Evolutionary conservation across 1,140 invertebrate species (phyloP).

Genomic region (Orius laevigatus): DNA sequence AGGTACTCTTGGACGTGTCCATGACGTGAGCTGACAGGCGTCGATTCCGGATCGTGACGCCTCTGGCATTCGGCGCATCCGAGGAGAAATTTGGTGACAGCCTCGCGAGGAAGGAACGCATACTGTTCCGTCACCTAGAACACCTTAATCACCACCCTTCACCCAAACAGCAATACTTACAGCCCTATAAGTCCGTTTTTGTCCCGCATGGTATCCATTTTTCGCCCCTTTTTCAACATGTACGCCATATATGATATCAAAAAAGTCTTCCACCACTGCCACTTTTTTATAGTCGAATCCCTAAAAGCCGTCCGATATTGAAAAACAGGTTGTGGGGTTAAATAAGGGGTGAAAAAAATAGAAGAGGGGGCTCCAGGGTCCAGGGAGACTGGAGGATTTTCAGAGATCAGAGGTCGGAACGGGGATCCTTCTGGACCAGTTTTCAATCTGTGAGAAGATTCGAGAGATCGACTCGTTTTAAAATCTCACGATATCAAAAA

Average conservation of each 20-base stretch:
- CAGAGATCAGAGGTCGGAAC: no score
- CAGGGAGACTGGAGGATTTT: background rate
- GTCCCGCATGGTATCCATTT: slow-evolving; percentile 83
- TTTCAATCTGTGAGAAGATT: no score
- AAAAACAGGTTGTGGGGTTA: no score
- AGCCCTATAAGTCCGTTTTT: slow-evolving; percentile 88
- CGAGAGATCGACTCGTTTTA: no score
- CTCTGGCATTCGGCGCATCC: slow-evolving; percentile 82
- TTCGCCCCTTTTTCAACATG: slow-evolving; percentile 77
- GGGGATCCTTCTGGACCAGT: no score
- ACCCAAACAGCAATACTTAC: slow-evolving; percentile 41
- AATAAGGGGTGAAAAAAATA: no score
- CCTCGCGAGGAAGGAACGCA: slow-evolving; percentile 84
- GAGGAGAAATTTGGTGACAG: slow-evolving; percentile 84
- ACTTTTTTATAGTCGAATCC: slow-evolving; percentile 36
- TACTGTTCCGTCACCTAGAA: slow-evolving; percentile 88
- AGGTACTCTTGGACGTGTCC: slow-evolving; percentile 15
- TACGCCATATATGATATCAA: slow-evolving; percentile 89
- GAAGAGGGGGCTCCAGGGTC: background rate
- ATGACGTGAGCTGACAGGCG: slow-evolving; percentile 13
- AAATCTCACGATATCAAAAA: no score
- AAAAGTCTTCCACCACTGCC: slow-evolving; percentile 91
- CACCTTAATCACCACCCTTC: background rate
- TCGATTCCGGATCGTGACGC: slow-evolving; percentile 35
- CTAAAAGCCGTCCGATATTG: background rate